Evolutionary conservation across 2,797 vertebrate genomes (phyloP), one percentile per base, ranked within the genome.

Genomic region (Psittacula derbiana): DNA sequence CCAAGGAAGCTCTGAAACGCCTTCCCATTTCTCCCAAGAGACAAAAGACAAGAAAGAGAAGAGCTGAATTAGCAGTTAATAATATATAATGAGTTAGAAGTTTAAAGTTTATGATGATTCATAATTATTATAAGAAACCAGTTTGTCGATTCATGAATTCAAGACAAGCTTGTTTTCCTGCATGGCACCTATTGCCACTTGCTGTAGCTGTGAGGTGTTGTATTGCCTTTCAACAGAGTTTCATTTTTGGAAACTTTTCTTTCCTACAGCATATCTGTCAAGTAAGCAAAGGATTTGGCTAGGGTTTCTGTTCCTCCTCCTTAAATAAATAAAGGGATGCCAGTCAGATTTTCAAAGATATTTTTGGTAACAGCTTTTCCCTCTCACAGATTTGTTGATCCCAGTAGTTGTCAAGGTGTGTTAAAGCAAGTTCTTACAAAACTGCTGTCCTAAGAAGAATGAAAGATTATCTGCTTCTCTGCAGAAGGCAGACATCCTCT

Each of bases 401-500:
- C 86, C 92, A 87, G 84, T 43, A 79, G 65, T 50, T 96, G 92
- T 93, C 85, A 94, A 95, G 92, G 88, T 95, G 57, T 72, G 81
- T 93, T 94, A 96, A 67, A 97, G 89, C 70, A 69, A 94, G 46
- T 90, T 62, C 90, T 96, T 97, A 36, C 44, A 80, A 91, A 96
- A 95, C 58, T 95, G 82, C 88, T 96, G 90, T 91, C 94, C 90
- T 94, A 73, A 90, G 75, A 92, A 96, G 96, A 96, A 65, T n/a
- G 61, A 94, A 85, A 79, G 65, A 95, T 93, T 83, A 95, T 83
- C 83, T 83, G 53, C 53, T 64, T 85, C 71, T 92, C 82, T 92
- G 90, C 92, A 94, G 79, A 95, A 96, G 81, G 72, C 66, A 93
- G 84, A 36, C 86, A 57, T 91, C 86, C 69, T 91, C 93, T 94